A percentile compares a stretch with the other conserved stretches of the same genome.
Conservation (phyloP, 2,113 vertebrate species). For the Psilopsiagon aurifrons region DNA sequence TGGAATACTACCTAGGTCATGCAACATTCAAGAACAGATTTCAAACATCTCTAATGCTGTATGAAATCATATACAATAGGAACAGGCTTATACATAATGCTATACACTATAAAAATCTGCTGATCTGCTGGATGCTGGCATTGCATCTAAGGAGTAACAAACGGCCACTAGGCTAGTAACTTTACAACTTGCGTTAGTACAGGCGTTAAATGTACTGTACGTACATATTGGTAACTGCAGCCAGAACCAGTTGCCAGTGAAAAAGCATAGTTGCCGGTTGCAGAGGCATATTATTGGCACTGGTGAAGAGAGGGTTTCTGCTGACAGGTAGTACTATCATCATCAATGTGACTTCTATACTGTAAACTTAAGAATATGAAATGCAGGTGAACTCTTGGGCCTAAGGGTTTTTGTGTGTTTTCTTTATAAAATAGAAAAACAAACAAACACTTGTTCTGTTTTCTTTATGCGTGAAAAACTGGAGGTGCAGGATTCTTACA, state of each 20-base stretch:
- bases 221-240: not conserved
- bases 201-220: constrained; percentile 3
- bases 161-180: not conserved
- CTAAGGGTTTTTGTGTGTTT: constrained; percentile 69
- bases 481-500: constrained; percentile 49
- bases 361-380: constrained; percentile 63
- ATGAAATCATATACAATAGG: constrained; percentile 21
- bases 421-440: constrained; percentile 63
- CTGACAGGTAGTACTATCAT: constrained; percentile 65
- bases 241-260: constrained; percentile 11
- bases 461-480: constrained; percentile 50
- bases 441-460: constrained; percentile 55
- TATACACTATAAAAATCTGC: constrained; percentile 22
- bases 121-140: not conserved
- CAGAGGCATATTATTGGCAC: not conserved
- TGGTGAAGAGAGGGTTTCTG: constrained; percentile 42
- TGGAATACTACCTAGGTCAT: constrained; percentile 70
- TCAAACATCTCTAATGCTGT: constrained; percentile 45
- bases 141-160: not conserved
- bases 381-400: constrained; percentile 71
- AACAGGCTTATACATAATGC: constrained; percentile 49
- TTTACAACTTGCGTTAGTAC: not conserved
- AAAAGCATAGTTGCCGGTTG: not conserved
- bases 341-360: constrained; percentile 67
- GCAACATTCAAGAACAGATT: constrained; percentile 44